Conservation (phyloP, 2,888 invertebrate species). For the Seira ritae region DNA sequence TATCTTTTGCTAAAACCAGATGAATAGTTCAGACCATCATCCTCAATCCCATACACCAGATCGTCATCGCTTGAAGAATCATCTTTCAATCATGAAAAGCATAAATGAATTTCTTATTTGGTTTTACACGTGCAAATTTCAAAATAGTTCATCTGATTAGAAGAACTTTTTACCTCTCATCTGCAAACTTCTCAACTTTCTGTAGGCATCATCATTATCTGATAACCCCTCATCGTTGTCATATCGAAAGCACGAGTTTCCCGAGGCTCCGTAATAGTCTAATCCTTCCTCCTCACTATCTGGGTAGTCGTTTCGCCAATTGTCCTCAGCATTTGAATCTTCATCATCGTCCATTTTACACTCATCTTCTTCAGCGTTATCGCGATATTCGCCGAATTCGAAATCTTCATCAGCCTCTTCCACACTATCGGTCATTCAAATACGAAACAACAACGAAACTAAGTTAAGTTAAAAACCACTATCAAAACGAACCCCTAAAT, state of each 20-base stretch:
- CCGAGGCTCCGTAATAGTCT: slow-evolving; percentile 2
- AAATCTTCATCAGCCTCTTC: slow-evolving; percentile 53
- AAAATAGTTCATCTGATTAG: too few relatives aligned
- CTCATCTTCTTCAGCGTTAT: slow-evolving; percentile 74
- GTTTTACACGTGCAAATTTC: slow-evolving; percentile 11
- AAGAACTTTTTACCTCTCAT: slow-evolving; percentile 29
- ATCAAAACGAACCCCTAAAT: neutral
- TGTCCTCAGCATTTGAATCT: slow-evolving; percentile 87
- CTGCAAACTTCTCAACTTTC: neutral
- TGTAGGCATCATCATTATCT: neutral
- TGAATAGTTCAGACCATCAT: slow-evolving; percentile 44
- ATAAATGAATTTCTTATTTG: neutral
- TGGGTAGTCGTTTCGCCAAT: slow-evolving; percentile 88
- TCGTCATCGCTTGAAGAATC: slow-evolving; percentile 63
- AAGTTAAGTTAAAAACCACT: neutral
- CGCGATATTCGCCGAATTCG: slow-evolving; percentile 20
- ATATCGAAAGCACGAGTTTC: too few relatives aligned
- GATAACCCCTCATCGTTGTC: neutral
- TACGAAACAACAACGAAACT: neutral
- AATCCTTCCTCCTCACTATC: slow-evolving; percentile 78
- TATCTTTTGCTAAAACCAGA: slow-evolving; percentile 29
- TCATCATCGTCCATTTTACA: slow-evolving; percentile 77
- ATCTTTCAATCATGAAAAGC: slow-evolving; percentile 13
- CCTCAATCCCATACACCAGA: slow-evolving; percentile 55
- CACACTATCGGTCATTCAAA: slow-evolving; percentile 36